Evolutionary conservation across 2,888 invertebrate species (phyloP).

Genomic region (Rotaria macrura): DNA sequence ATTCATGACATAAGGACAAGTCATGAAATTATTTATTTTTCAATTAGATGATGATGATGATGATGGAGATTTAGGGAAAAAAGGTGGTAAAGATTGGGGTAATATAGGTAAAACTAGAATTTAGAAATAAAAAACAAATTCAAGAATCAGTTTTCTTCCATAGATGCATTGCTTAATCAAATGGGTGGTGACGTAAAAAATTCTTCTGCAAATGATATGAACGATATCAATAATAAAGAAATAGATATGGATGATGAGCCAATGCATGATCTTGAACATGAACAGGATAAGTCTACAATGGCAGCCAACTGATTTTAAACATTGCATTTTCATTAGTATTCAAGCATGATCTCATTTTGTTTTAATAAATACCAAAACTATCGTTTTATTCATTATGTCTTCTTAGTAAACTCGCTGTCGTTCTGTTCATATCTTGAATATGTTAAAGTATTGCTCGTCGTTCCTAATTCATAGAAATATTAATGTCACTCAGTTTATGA

Average conservation of each 20-base stretch:
- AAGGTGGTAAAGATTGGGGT: not conserved
- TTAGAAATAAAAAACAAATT: not conserved
- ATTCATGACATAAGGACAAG: not conserved
- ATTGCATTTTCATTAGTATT: not conserved
- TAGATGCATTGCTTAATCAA: not conserved
- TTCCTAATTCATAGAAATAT: no score
- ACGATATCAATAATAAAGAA: not conserved
- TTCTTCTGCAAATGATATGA: not conserved
- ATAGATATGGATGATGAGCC: constrained; percentile 5
- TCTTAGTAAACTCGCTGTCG: no score
- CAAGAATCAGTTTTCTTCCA: not conserved
- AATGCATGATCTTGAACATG: constrained; percentile 1
- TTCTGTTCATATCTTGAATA: no score
- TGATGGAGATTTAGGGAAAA: no score
- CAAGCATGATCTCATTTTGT: no score
- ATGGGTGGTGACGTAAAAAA: not conserved
- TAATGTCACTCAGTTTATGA: no score
- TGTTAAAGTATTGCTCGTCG: no score
- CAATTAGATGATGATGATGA: not conserved
- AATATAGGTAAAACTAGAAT: not conserved
- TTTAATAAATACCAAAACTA: no score
- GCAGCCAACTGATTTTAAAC: not conserved
- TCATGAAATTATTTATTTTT: not conserved
- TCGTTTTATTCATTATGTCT: no score
- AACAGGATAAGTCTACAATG: not conserved